phyloP scores from a whole-genome alignment of 2,797 vertebrate species.

The Pangasius mekongensis region DNA sequence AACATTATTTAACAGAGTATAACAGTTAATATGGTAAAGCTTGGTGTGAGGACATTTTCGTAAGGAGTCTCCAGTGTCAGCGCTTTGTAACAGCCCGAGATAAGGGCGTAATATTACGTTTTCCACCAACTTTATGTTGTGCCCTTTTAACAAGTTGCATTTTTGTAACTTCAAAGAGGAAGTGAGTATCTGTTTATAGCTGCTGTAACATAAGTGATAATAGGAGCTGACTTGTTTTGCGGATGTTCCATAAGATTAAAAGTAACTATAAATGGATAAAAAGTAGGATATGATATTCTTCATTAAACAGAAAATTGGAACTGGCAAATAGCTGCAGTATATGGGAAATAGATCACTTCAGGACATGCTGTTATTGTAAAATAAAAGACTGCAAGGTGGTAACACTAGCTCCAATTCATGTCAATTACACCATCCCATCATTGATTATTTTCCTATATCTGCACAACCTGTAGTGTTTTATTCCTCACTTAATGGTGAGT shows the following conservation, averaged over 20 bases:
- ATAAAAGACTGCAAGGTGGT: not conserved
- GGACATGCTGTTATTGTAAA: not conserved
- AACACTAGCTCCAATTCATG: not conserved
- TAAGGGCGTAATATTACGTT: not conserved
- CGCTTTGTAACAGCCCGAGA: not conserved
- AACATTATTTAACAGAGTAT: not conserved
- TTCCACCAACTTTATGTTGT: not conserved
- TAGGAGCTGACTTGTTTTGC: too few species aligned
- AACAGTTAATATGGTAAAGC: not conserved
- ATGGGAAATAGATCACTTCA: not conserved
- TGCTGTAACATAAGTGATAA: too few species aligned
- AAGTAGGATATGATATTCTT: not conserved
- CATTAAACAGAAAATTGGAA: not conserved
- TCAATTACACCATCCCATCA: not conserved
- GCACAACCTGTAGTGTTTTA: not conserved
- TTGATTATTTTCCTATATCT: constrained; percentile 1
- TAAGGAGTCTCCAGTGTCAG: not conserved
- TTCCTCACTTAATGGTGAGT: not conserved
- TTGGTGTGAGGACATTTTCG: not conserved
- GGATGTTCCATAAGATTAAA: not conserved
- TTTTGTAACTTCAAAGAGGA: not conserved
- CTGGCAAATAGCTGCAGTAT: not conserved
- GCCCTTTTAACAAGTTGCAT: not conserved
- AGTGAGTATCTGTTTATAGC: too few species aligned
- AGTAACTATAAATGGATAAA: not conserved